Conservation (phyloP, 2,113 vertebrate genomes). For the Dryoscopus gambensis region DNA sequence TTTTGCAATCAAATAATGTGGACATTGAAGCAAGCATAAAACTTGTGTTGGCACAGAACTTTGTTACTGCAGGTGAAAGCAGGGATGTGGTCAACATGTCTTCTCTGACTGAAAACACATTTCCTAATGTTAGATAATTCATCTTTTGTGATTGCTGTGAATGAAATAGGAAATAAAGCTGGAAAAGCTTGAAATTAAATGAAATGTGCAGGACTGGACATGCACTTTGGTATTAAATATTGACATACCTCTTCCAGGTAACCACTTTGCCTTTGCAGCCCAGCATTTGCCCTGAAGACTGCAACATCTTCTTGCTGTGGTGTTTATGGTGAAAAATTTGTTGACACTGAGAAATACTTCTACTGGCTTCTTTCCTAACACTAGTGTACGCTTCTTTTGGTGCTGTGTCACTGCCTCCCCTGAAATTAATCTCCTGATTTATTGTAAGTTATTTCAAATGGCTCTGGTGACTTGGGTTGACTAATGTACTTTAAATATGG, state of each 20-base stretch:
- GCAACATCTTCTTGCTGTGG: background rate
- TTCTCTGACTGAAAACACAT: background rate
- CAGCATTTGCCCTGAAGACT: background rate
- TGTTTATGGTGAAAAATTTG: background rate
- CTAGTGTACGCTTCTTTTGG: background rate
- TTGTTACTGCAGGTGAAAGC: background rate
- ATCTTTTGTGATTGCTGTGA: background rate
- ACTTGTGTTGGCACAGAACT: background rate
- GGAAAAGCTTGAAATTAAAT: background rate
- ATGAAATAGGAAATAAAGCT: background rate
- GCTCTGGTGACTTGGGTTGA: background rate
- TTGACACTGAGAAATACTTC: background rate
- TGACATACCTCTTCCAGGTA: background rate
- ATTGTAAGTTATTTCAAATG: background rate
- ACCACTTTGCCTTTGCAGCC: background rate
- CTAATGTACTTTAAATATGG: slow-evolving; percentile 29
- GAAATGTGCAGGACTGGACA: background rate
- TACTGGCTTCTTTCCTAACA: background rate
- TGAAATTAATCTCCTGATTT: slow-evolving; percentile 9
- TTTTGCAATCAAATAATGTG: background rate
- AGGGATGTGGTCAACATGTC: background rate
- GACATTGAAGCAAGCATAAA: background rate
- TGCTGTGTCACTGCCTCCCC: background rate
- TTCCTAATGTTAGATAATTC: background rate
- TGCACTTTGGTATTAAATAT: slow-evolving; percentile 7